Conservation (phyloP, 2,797 vertebrate genomes). For the Labroides dimidiatus region DNA sequence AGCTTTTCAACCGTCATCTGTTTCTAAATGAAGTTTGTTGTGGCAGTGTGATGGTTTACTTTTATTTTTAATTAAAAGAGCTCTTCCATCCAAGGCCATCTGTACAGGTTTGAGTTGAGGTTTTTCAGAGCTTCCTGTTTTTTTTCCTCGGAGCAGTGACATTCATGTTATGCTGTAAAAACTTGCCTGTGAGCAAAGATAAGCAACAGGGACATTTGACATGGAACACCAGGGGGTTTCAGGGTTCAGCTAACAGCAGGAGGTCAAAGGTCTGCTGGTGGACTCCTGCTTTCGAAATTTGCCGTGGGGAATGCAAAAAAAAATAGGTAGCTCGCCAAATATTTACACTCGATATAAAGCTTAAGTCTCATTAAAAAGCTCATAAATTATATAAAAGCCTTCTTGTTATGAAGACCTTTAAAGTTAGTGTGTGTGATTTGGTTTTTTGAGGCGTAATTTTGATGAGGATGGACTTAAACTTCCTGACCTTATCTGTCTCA, state of each 20-base stretch:
- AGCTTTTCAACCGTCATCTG: not conserved
- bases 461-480: not conserved
- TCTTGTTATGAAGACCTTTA: no score
- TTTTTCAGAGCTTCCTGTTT: slow-evolving; percentile 19
- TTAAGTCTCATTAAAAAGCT: no score
- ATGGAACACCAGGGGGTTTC: slow-evolving; percentile 9
- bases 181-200: not conserved
- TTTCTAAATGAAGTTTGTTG: not conserved
- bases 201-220: slow-evolving; percentile 6
- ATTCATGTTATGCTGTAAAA: not conserved
- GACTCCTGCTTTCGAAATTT: no score
- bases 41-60: not conserved
- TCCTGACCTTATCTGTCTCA: slow-evolving; percentile 2
- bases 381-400: no score
- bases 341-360: no score
- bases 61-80: not conserved
- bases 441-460: not conserved
- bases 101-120: not conserved
- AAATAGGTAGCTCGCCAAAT: no score
- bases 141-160: slow-evolving; percentile 11
- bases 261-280: slow-evolving; percentile 11
- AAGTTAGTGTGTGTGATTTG: not conserved
- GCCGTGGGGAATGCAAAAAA: no score
- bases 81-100: not conserved
- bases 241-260: not conserved